Evolutionary conservation across 2,888 invertebrate genomes (phyloP), one percentile per base, ranked within the genome.

Genomic region (Eucriotettix oculatus): DNA sequence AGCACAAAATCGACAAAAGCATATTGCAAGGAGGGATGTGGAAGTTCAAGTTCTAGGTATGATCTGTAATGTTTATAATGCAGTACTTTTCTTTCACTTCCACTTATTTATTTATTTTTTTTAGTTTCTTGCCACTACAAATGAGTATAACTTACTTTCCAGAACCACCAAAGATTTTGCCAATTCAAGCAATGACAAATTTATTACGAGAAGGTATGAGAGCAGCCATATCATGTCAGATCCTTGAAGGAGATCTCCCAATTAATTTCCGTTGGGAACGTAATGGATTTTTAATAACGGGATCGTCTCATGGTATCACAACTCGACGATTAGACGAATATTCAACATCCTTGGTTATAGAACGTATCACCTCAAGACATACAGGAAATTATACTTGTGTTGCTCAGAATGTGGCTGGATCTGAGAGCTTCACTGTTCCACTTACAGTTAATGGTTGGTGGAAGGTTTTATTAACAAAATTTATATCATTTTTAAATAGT

Each of bases 331-430:
- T 86, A 72, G 91, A 92, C 71, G 90, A 90, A 71, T 92, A 90
- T 73, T 87, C 91, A 56, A 86, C 90, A 52, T 86, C 87, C 57
- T 78, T 92, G 66, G 86, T 90, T 67, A 90, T 92, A 68, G 91
- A 92, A 70, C 85, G 86, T 71, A 87, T 92, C 64, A 84, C 85
- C 60, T 89, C 91, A 42, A 80, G 85, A 58, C 90, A 92, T 72
- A 89, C 86, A 68, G 92, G 94, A 69, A 92, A 90, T 75, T 91
- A 91, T 71, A 90, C 91, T n/a, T 93, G 93, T 73, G 85, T 89
- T 59, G 90, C 90, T n/a, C 84, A 84, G 57, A 93, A 93, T 75
- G 82, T 90, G 40, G 92, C 92, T 14, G 91, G 89, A 12, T 80
- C 82, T 9, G 88, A 88, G 68, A 78, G 82, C 64, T 87, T 85